These are phyloP conservation scores for Hyperoplus lanceolatus DNA, from an alignment of 2,797 vertebrate genomes.

Conservation along the genomic window DNA sequence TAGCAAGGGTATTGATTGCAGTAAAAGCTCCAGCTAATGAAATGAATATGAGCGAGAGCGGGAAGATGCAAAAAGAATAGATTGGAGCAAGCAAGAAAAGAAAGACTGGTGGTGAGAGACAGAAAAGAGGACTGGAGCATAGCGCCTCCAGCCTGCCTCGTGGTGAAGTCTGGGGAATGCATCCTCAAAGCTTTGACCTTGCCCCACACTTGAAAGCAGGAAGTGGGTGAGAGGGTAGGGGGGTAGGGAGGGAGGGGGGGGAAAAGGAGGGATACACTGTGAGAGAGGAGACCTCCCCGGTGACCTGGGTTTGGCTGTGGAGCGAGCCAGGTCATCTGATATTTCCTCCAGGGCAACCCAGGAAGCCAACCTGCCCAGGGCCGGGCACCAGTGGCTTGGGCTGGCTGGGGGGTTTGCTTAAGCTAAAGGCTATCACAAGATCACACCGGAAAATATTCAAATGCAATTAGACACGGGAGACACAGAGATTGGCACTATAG, in stretches of 20 bases:
- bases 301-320: constrained; percentile 80
- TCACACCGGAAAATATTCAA: constrained; percentile 77
- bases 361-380: constrained; percentile 83
- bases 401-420: constrained; percentile 30
- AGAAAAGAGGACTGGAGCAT: constrained; percentile 35
- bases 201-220: constrained; percentile 85
- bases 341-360: constrained; percentile 88
- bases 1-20: constrained; percentile 81
- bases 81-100: constrained; percentile 29
- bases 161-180: constrained; percentile 81
- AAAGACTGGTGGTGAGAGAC: constrained; percentile 60
- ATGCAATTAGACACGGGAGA: constrained; percentile 84
- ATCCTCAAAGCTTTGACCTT: constrained; percentile 86
- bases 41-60: constrained; percentile 78
- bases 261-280: constrained; percentile 49
- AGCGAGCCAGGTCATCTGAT: constrained; percentile 85
- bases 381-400: constrained; percentile 82
- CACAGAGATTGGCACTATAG: constrained; percentile 66
- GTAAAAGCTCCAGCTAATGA: constrained; percentile 82
- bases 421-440: constrained; percentile 77
- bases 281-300: constrained; percentile 81
- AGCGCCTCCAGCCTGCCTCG: constrained; percentile 80
- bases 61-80: constrained; percentile 72
- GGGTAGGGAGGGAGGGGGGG: constrained; percentile 6
- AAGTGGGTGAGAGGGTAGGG: constrained; percentile 75